Percentiles rank a stretch among this genome's conserved stretches.
These are phyloP conservation scores for Chironomus striatipennis DNA, from an alignment of 1,140 invertebrate species.

Conservation along the genomic window DNA sequence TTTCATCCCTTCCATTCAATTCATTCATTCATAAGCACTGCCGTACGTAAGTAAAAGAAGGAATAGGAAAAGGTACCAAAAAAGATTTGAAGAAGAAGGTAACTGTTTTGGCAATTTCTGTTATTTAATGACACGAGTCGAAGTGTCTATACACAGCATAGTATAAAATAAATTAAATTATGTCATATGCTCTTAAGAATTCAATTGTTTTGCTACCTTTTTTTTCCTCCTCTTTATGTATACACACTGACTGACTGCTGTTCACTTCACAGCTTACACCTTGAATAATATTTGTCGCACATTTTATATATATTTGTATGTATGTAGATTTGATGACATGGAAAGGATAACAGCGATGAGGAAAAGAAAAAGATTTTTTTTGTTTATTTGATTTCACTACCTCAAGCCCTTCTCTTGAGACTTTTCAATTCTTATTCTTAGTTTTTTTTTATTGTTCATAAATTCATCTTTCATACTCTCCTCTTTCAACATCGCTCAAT, in stretches of 20 bases:
- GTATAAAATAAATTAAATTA: constrained; percentile 17
- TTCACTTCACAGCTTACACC: neutral
- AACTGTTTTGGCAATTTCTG: constrained; percentile 12
- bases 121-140: constrained; percentile 22
- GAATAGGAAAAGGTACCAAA: no score
- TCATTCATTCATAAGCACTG: neutral
- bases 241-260: neutral
- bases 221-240: neutral
- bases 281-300: no score
- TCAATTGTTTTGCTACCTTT: neutral
- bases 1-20: neutral
- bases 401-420: neutral
- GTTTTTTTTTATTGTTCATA: no score
- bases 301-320: no score
- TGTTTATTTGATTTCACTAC: constrained; percentile 8
- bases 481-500: neutral
- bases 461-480: no score
- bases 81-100: no score
- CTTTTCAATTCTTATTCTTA: no score
- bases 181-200: constrained; percentile 15
- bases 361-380: neutral
- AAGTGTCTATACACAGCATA: neutral
- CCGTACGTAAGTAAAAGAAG: neutral
- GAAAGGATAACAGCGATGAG: neutral
- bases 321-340: neutral